These are phyloP conservation scores for Condylostylus longicornis DNA, from an alignment of 1,140 invertebrate genomes.

Conservation along the genomic window DNA sequence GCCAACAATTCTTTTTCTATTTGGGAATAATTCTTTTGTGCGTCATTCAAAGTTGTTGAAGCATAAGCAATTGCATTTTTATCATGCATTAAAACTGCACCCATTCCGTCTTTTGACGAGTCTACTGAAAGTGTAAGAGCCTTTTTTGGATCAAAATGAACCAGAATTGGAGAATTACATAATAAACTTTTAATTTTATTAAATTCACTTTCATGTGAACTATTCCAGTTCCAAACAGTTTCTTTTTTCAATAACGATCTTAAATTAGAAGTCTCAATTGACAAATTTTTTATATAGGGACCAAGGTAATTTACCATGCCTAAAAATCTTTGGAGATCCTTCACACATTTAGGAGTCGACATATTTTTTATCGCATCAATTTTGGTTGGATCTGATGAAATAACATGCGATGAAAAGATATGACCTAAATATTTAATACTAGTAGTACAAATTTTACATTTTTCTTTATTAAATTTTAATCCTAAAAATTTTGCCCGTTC, in stretches of 20 bases:
- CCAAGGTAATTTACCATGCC: conserved; percentile 20
- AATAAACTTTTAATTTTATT: conserved; percentile 17
- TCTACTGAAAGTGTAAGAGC: conserved; percentile 21
- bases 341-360: conserved; percentile 13
- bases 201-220: conserved; percentile 7
- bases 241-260: conserved; percentile 11
- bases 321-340: conserved; percentile 20
- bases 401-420: conserved; percentile 12
- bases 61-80: conserved; percentile 22
- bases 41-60: conserved; percentile 15
- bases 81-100: conserved; percentile 23
- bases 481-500: conserved; percentile 8
- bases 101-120: conserved; percentile 21
- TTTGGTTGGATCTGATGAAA: conserved; percentile 12
- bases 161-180: conserved; percentile 18
- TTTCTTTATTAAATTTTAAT: conserved; percentile 6
- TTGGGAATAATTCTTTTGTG: conserved; percentile 30
- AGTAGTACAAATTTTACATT: conserved; percentile 9
- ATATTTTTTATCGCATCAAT: conserved; percentile 16
- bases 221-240: conserved; percentile 2
- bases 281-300: conserved; percentile 17
- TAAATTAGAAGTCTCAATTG: conserved; percentile 11
- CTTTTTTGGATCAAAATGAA: conserved; percentile 18
- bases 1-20: conserved; percentile 34
- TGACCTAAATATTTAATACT: conserved; percentile 24